Conservation (phyloP, 2,113 vertebrate species). For the Thomomys bottae region DNA sequence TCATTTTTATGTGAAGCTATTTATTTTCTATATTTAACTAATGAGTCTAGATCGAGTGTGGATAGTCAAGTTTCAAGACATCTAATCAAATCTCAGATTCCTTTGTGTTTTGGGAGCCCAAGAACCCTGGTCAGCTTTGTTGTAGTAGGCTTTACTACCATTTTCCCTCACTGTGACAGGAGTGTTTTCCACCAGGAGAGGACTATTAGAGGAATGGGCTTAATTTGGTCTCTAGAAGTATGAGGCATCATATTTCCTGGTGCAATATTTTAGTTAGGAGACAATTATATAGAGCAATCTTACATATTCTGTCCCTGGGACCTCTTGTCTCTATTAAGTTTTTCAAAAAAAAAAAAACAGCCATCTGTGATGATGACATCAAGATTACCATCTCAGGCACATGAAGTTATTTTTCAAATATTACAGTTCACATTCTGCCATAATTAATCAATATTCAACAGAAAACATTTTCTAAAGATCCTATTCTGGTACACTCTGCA, state of each 20-base stretch:
- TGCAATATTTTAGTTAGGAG: background rate
- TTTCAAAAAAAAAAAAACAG: background rate
- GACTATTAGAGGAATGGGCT: background rate
- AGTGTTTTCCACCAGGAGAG: background rate
- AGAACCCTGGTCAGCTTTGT: background rate
- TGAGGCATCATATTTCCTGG: background rate
- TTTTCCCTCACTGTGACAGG: background rate
- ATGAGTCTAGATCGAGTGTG: background rate
- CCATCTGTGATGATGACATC: background rate
- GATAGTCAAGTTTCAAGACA: background rate
- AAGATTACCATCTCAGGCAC: background rate
- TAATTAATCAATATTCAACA: background rate
- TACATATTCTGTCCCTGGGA: background rate
- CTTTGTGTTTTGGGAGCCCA: background rate
- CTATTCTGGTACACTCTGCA: background rate
- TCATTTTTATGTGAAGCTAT: background rate
- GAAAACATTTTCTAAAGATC: background rate
- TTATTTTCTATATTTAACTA: background rate
- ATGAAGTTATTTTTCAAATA: constrained; percentile 13
- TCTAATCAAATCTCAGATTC: background rate
- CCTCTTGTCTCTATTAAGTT: background rate
- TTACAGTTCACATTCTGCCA: background rate
- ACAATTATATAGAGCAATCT: background rate
- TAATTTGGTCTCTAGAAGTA: background rate
- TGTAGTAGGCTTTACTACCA: background rate